phyloP scores from a whole-genome alignment of 1,140 invertebrate species.

The Chrysopa pallens region DNA sequence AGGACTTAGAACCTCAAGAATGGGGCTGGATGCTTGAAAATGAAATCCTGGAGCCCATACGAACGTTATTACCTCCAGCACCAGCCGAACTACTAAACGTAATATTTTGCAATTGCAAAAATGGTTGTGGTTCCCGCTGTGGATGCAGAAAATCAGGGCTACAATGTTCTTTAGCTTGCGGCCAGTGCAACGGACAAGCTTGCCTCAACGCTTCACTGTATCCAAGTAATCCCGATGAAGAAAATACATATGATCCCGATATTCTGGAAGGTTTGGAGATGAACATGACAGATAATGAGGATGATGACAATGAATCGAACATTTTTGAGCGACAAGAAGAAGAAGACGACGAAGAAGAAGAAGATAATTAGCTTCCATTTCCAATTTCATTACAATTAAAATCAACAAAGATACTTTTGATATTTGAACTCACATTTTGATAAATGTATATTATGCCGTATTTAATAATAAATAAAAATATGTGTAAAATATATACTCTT shows the following conservation, averaged over 20 bases:
- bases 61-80: constrained; percentile 13
- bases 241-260: too few relatives aligned
- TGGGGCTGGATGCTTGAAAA: constrained; percentile 19
- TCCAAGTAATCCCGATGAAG: constrained; percentile 11
- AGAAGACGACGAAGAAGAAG: constrained; percentile 15
- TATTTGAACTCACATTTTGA: constrained; percentile 14
- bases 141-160: constrained; percentile 17
- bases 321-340: constrained; percentile 14
- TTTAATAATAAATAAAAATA: constrained; percentile 14
- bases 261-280: constrained; percentile 14
- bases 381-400: constrained; percentile 12
- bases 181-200: constrained; percentile 11
- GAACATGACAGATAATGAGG: constrained; percentile 6
- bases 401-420: constrained; percentile 10
- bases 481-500: constrained; percentile 12
- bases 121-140: constrained; percentile 10
- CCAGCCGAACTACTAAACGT: constrained; percentile 15
- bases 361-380: constrained; percentile 15
- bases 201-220: constrained; percentile 12
- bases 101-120: constrained; percentile 17
- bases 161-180: constrained; percentile 16
- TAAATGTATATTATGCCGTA: constrained; percentile 12
- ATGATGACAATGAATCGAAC: constrained; percentile 13
- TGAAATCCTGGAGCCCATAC: constrained; percentile 17
- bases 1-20: constrained; percentile 18